Evolutionary conservation across 2,797 vertebrate genomes (phyloP), one percentile per base, ranked within the genome.

Genomic region (Vespertilio murinus): DNA sequence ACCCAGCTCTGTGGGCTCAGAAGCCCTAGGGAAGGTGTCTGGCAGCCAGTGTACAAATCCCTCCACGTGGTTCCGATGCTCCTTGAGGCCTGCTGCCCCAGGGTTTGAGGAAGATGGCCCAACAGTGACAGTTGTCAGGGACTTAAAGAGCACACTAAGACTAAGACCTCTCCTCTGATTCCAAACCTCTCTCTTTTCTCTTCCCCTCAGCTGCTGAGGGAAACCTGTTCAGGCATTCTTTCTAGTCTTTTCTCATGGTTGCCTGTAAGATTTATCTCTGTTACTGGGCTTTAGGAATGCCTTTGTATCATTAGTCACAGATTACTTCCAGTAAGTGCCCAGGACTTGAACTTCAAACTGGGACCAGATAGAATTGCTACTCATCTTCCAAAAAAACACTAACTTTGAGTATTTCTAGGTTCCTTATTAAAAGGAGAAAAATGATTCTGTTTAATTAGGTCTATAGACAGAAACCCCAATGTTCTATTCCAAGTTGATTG

Each of bases 341-440:
- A 4, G 30, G 52, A 25, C 30, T 90, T 82, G 49, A 65, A 89
- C 49, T 91, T 88, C 25, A 11, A 85, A 78, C 33, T 79, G 35
- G 74, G 64, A 83, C 8, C 25, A 42, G 20, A 45, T 64, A 35
- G 59, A 74, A 88, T 77, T 77, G 52, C 8, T 71, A 38, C 54
- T 78, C 22, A 35, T 69, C 61, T 92, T 94, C 78, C 18, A 38
- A 8, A 85, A 54, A 92, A 78, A 45, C 33, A 25, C 6, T 61
- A 33, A 79, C 35, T 40, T 65, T 65, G 81, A 88, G n/a, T 59
- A 47, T 91, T 20, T 74, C 40, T 86, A 75, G 85, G 87, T 67
- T 82, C 64, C 65, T 79, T 47, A 30, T 75, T 75, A n/a, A 64
- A 94, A 89, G 81, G 28, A 87, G 33, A 73, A 86, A 92, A 94